phyloP scores from a whole-genome alignment of 2,888 invertebrate species.

The Craniophora ligustri region DNA sequence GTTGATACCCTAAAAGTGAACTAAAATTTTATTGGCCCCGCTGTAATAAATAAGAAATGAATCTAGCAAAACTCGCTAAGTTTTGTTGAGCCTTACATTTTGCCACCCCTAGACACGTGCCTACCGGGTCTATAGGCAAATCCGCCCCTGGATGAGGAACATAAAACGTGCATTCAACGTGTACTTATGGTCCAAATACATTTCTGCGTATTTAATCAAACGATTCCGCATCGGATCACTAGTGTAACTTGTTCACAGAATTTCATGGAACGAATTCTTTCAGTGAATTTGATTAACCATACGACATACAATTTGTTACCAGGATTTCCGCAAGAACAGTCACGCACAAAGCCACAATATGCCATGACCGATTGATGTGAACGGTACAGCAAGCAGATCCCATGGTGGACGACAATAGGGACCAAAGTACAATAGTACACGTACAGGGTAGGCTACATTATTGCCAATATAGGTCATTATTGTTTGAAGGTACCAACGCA shows the following conservation, averaged over 20 bases:
- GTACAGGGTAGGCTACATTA: conserved; percentile 7
- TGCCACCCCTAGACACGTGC: too few relatives aligned
- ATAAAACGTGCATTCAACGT: too few relatives aligned
- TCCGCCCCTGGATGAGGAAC: too few relatives aligned
- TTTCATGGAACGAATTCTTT: conserved; percentile 36
- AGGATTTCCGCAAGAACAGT: conserved; percentile 42
- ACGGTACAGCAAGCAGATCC: conserved; percentile 24
- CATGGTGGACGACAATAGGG: conserved; percentile 39
- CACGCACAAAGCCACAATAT: conserved; percentile 25
- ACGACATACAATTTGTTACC: conserved; percentile 29
- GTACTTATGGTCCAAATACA: too few relatives aligned
- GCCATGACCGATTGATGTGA: conserved; percentile 43
- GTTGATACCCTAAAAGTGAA: too few relatives aligned
- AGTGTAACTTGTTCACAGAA: conserved; percentile 16
- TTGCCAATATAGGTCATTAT: too few relatives aligned
- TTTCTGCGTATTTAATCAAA: neutral
- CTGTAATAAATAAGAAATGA: too few relatives aligned
- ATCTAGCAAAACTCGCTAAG: too few relatives aligned
- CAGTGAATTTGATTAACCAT: conserved; percentile 35
- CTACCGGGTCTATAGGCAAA: too few relatives aligned
- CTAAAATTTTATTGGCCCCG: too few relatives aligned
- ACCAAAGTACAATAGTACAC: conserved; percentile 30
- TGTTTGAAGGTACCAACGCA: too few relatives aligned
- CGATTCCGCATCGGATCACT: neutral
- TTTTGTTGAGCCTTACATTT: too few relatives aligned